Evolutionary conservation across 2,888 invertebrate genomes (phyloP), one percentile per base, ranked within the genome.

Genomic region (Aproaerema taeniolella): DNA sequence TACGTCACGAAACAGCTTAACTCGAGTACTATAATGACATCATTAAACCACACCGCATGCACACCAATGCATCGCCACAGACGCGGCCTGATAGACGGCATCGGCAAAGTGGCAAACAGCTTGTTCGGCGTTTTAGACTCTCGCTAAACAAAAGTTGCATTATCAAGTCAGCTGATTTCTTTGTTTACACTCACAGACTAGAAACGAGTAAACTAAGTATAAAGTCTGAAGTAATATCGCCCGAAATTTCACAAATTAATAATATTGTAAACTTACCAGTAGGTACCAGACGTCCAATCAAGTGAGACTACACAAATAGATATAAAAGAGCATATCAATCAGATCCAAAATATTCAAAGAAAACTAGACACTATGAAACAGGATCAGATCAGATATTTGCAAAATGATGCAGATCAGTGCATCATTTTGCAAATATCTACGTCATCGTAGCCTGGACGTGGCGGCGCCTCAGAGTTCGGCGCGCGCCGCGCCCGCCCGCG

Each of bases 101-200:
- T 49, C 16, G 20, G 20, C 4, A 20, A 20, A 6, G 7, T 20
- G 7, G 46, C 46, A 2, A 33, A 45, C 26, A 45, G 35, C 5
- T 17, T 46, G 11, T 46, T 49, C 41, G 49, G 49, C 5, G 39
- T 49, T 26, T 15, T 49, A 4, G 49, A 49, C 15, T 41, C 42
- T 9, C 29, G 36, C 10, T 46, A 45, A 29, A 20, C 31, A 12
- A 31, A 8, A 35, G 34, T 13, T 44, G 44, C 16, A 26, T 38
- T 11, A 31, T 36, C 13, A 42, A 39, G 16, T 36, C 42, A 6
- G 38, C 35, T 13, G 15, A 41, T 5, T 43, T 41, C 15, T 39
- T 32, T 8, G 25, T 40, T 15, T 37, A 33, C 17, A 7, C 35
- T 11, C 38, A 41, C 11, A 39, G 20, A 31, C 12, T 25, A n/a